These are phyloP conservation scores for Drosophila pandora DNA, from an alignment of 1,140 invertebrate species.

Conservation along the genomic window DNA sequence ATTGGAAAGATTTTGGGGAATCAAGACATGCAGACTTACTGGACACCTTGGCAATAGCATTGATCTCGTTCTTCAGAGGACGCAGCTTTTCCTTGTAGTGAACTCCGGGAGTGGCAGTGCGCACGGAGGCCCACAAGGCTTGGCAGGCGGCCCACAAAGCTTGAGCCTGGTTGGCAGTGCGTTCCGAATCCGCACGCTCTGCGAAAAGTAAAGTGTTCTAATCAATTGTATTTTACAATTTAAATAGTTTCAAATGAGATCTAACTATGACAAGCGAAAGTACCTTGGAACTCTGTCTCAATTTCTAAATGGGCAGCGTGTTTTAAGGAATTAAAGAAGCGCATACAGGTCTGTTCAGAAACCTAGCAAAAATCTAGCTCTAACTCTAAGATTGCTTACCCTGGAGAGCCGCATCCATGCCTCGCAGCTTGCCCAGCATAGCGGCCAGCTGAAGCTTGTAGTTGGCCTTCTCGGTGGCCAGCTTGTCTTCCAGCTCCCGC, in stretches of 20 bases:
- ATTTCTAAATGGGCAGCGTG: conserved; percentile 77
- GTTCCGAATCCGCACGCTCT: conserved; percentile 92
- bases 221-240: background rate
- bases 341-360: conserved; percentile 28
- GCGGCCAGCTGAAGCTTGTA: conserved; percentile 92
- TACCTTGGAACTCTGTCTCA: conserved; percentile 83
- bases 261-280: background rate
- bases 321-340: conserved; percentile 9
- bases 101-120: conserved; percentile 85
- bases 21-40: conserved; percentile 84
- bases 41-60: conserved; percentile 87
- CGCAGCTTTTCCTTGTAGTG: conserved; percentile 86
- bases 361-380: conserved; percentile 1
- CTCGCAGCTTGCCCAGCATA: conserved; percentile 92
- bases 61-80: conserved; percentile 91
- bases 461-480: conserved; percentile 88
- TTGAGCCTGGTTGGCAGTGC: conserved; percentile 91
- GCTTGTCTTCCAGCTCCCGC: conserved; percentile 88
- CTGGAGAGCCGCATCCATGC: conserved; percentile 94
- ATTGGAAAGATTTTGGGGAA: too few species aligned
- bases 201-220: conserved; percentile 7
- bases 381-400: conserved; percentile 85
- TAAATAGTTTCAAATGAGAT: background rate
- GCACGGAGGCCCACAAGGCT: conserved; percentile 91
- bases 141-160: conserved; percentile 96